Conservation (phyloP, 2,888 invertebrate species). For the Agrochola lychnidis region DNA sequence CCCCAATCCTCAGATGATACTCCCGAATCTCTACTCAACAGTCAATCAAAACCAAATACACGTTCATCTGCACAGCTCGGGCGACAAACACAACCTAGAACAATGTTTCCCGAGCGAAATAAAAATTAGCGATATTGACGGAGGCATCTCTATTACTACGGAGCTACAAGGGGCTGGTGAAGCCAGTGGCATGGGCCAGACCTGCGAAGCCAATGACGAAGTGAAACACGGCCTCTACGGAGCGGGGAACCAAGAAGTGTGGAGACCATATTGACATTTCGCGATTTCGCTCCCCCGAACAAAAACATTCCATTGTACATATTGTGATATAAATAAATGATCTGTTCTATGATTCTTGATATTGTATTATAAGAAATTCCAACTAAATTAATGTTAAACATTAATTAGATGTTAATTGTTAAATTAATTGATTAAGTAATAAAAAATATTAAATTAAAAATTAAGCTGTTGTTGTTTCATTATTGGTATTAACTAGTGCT, state of each 20-base stretch:
- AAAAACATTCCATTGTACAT: constrained; percentile 85
- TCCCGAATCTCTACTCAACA: constrained; percentile 95
- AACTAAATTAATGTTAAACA: constrained; percentile 88
- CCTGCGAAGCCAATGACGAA: constrained; percentile 89
- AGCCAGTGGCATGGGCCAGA: constrained; percentile 87
- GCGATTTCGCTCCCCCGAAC: constrained; percentile 58
- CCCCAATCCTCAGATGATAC: constrained; percentile 93
- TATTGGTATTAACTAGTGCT: not conserved
- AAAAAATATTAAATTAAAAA: constrained; percentile 68
- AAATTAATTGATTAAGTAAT: constrained; percentile 77
- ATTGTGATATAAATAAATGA: constrained; percentile 85
- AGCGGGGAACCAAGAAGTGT: constrained; percentile 90
- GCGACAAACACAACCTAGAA: constrained; percentile 92
- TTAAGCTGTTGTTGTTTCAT: constrained; percentile 18
- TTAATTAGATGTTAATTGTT: constrained; percentile 87
- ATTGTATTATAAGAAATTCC: constrained; percentile 63
- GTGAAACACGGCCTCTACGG: constrained; percentile 87
- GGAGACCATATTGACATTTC: constrained; percentile 93
- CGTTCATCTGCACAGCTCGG: constrained; percentile 93
- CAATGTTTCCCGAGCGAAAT: constrained; percentile 91
- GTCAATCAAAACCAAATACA: constrained; percentile 97
- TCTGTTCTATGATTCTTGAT: constrained; percentile 61
- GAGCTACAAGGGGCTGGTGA: constrained; percentile 87
- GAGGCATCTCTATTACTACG: constrained; percentile 90
- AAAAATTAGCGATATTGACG: constrained; percentile 91